A percentile compares a stretch with the other conserved stretches of the same genome.
These are phyloP conservation scores for Geotrypetes seraphini DNA, from an alignment of 2,797 vertebrate species.

Conservation along the genomic window DNA sequence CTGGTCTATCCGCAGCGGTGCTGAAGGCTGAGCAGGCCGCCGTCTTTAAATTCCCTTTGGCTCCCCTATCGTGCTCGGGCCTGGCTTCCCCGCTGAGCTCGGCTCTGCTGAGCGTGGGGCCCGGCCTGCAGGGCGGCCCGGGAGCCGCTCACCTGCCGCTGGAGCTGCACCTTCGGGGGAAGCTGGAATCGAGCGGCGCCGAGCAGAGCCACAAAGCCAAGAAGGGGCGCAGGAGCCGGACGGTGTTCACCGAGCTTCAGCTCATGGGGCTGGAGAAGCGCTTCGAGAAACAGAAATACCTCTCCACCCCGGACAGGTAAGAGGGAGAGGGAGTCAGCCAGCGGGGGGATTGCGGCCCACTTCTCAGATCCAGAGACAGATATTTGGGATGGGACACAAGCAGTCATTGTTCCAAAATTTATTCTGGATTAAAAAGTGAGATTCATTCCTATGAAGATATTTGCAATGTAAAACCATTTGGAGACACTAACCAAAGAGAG, in stretches of 20 bases:
- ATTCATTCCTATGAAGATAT: no score
- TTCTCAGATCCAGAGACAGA: background rate
- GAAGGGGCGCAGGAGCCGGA: slow-evolving; percentile 90
- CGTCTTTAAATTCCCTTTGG: slow-evolving; percentile 87
- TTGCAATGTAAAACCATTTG: no score
- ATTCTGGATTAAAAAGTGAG: no score
- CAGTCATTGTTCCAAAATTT: no score
- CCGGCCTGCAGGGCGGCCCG: slow-evolving; percentile 67
- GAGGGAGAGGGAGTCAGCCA: background rate
- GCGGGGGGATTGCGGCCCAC: no score
- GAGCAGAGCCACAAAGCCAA: slow-evolving; percentile 76
- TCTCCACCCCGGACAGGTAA: slow-evolving; percentile 95
- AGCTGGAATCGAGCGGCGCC: slow-evolving; percentile 63
- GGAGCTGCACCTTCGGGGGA: slow-evolving; percentile 87
- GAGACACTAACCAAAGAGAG: no score
- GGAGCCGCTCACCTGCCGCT: slow-evolving; percentile 78
- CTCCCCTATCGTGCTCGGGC: slow-evolving; percentile 75
- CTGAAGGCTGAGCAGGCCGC: slow-evolving; percentile 83
- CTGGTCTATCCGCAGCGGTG: slow-evolving; percentile 43
- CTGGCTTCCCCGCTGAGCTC: slow-evolving; percentile 65
- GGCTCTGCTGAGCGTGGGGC: slow-evolving; percentile 69
- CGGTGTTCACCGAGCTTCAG: slow-evolving; percentile 95
- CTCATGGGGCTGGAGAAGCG: slow-evolving; percentile 96
- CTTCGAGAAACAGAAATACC: slow-evolving; percentile 98
- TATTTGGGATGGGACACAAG: no score